Evolutionary conservation across 2,113 vertebrate species (phyloP).

Genomic region (Caretta caretta): DNA sequence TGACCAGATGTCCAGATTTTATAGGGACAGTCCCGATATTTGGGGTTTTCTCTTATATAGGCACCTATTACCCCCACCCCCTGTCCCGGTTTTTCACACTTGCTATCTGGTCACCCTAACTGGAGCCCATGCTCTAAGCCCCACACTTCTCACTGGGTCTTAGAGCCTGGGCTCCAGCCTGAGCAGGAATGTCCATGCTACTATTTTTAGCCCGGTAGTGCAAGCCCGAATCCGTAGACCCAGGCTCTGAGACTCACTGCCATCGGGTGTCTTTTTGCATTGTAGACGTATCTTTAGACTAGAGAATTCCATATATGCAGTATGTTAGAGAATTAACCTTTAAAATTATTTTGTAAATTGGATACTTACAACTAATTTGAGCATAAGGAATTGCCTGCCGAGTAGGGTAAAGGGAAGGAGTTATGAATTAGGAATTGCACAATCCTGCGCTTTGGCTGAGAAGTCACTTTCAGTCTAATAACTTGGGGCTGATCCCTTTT

Average conservation of each 20-base stretch:
- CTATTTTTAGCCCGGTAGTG: background rate
- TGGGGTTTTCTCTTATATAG: too few relatives aligned
- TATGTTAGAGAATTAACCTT: background rate
- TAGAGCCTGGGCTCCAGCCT: background rate
- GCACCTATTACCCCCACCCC: too few relatives aligned
- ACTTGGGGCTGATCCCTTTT: constrained; percentile 16
- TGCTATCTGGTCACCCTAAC: too few relatives aligned
- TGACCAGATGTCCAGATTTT: too few relatives aligned
- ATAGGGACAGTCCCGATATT: too few relatives aligned
- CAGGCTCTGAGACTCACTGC: background rate
- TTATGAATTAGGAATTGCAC: background rate
- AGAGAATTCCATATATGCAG: background rate
- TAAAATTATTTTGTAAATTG: constrained; percentile 28
- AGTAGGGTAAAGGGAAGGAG: background rate
- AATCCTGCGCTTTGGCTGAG: background rate
- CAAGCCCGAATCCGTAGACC: background rate
- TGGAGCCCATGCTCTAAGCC: background rate
- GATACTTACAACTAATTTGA: constrained; percentile 50
- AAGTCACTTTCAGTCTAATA: background rate
- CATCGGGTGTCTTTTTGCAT: background rate
- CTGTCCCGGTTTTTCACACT: too few relatives aligned
- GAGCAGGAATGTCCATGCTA: too few relatives aligned
- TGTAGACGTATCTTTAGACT: background rate
- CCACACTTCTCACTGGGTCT: too few relatives aligned
- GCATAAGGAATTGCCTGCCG: constrained; percentile 16